Percentiles rank a stretch among this genome's conserved stretches.
These are phyloP conservation scores for Acropora yongei DNA, from an alignment of 64 coral and sea anemone genomes.

Conservation along the genomic window DNA sequence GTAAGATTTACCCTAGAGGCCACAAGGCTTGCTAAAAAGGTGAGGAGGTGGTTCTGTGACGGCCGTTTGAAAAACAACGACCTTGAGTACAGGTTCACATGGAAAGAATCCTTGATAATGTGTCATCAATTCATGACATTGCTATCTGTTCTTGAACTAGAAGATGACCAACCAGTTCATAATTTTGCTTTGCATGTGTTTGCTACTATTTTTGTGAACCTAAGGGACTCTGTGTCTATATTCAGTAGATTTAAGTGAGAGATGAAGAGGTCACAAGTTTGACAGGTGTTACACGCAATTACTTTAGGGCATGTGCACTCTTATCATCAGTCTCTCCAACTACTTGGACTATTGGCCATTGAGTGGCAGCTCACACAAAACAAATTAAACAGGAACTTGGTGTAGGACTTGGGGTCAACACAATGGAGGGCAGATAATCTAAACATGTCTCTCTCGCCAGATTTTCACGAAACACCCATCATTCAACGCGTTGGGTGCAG, in stretches of 20 bases:
- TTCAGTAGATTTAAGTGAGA: not conserved
- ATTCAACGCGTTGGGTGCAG: conserved; percentile 54
- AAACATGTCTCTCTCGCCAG: too few relatives aligned
- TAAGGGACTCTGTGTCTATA: not conserved
- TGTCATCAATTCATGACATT: not conserved
- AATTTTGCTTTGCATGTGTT: not conserved
- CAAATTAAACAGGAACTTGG: too few relatives aligned
- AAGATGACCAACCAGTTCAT: not conserved
- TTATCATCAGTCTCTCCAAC: conserved; percentile 48
- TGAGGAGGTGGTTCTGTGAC: not conserved
- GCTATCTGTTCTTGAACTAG: not conserved
- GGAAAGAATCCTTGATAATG: not conserved
- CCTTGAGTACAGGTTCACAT: not conserved
- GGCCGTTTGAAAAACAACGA: not conserved
- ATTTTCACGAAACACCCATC: conserved; percentile 15
- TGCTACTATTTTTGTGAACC: not conserved
- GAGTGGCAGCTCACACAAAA: too few relatives aligned
- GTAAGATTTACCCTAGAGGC: not conserved
- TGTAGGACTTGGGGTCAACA: too few relatives aligned
- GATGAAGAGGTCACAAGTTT: not conserved
- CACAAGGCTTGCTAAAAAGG: not conserved
- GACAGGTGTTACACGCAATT: conserved; percentile 1
- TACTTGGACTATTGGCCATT: too few relatives aligned
- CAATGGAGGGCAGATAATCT: too few relatives aligned
- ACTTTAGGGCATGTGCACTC: conserved; percentile 30